Base-by-base conservation (phyloP, 2,888 invertebrate genomes). In the Brachynemurus nebulosus region DNA sequence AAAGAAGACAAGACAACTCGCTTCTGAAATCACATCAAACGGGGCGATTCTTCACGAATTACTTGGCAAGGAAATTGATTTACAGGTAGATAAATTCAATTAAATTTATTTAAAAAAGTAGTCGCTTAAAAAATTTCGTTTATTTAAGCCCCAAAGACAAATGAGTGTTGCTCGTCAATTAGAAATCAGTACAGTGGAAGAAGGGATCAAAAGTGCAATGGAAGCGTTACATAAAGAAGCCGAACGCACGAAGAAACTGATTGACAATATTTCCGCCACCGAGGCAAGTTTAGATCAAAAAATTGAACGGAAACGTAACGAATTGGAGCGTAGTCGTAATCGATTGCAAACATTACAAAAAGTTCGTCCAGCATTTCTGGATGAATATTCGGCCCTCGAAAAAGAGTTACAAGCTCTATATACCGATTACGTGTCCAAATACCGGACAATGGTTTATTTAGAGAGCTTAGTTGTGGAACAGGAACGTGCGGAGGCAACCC, bases 341-440 rank as follows among this genome's bases (percentile, higher is more conserved):
- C 71, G 98, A 25, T 69, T 97, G 38, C 85, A 88, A 56, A 91
- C 96, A 0, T 70, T 98, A 53, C 89, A 92, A 65, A 93, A 90
- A 74, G 93, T 96, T 50, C 80, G 88, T 41, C 97, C 97, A 1
- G 95, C 93, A 0, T 97, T 95, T 62, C 82, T 96, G 73, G 91
- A 93, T 55, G 97, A 98, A 64, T 88, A 92, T 63, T 89, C 90
- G 47, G 78, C 81, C 39, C 70, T 91, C 42, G 96, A 98, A 64
- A 67, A 71, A 34, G 91, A 93, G 59, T 64, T 97, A 14, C 82
- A 86, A 55, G 69, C 75, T 49, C 69, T 93, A 16, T 95, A 93
- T 66, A 80, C 83, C 30, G 79, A 84, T 55, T 98, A 95, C 66
- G 81, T 96, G 52, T 68, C 83, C 42, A 79, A 91, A 44, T 82